A percentile compares a stretch with the other conserved stretches of the same genome.
Evolutionary conservation across 2,797 vertebrate genomes (phyloP).

Genomic region (Rallus crepitans): DNA sequence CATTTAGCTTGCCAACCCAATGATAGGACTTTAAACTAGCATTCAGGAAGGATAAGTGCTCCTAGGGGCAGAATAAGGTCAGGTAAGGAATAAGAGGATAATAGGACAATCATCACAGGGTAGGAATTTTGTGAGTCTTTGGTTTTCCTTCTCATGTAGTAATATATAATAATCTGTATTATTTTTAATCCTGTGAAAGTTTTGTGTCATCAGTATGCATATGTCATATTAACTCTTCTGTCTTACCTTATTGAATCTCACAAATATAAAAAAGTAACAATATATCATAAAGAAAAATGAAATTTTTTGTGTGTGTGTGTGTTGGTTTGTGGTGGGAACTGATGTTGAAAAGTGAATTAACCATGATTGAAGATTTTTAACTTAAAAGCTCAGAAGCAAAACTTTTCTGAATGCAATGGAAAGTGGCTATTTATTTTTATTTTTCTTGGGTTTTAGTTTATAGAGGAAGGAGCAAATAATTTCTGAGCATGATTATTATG

Average conservation of each 20-base stretch:
- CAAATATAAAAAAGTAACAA: not conserved
- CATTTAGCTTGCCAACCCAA: not conserved
- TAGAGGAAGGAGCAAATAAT: not conserved
- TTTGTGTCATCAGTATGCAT: not conserved
- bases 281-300: not conserved
- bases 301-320: too few relatives aligned
- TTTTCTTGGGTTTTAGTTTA: not conserved
- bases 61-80: not conserved
- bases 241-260: not conserved
- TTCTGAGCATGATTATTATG: not conserved
- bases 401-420: not conserved
- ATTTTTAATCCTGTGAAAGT: not conserved
- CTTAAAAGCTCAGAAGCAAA: not conserved
- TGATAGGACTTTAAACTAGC: not conserved
- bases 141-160: not conserved
- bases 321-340: not conserved
- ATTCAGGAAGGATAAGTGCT: not conserved
- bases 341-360: not conserved
- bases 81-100: not conserved
- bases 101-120: not conserved
- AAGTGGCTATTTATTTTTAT: not conserved
- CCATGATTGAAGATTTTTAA: not conserved
- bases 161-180: not conserved
- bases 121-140: not conserved
- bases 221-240: not conserved